A percentile compares a stretch with the other conserved stretches of the same genome.
These are phyloP conservation scores for Agrypnia vestita DNA, from an alignment of 1,140 invertebrate genomes.

Conservation along the genomic window DNA sequence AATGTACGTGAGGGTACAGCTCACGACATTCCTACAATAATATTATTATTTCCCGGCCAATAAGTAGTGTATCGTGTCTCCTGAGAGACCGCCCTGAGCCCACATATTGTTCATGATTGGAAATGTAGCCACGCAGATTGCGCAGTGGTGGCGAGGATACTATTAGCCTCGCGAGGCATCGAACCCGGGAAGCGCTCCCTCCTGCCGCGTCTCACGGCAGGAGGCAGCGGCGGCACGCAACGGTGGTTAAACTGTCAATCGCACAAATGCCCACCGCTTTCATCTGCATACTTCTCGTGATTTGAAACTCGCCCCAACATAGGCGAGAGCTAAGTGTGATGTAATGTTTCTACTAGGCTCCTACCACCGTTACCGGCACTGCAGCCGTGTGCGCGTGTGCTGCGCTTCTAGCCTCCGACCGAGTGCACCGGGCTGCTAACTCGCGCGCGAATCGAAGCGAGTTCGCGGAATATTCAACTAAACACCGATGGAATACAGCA, in stretches of 20 bases:
- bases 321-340: too few relatives aligned
- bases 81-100: slow-evolving; percentile 21
- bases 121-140: background rate
- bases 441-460: too few relatives aligned
- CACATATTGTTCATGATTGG: background rate
- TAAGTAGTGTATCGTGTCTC: slow-evolving; percentile 18
- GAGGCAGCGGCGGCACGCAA: slow-evolving; percentile 41
- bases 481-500: too few relatives aligned
- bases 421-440: too few relatives aligned
- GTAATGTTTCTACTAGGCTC: too few relatives aligned
- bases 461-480: too few relatives aligned
- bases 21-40: slow-evolving; percentile 13
- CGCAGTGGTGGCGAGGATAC: background rate
- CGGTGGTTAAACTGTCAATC: slow-evolving; percentile 58
- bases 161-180: slow-evolving; percentile 11
- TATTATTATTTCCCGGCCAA: background rate
- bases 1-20: background rate
- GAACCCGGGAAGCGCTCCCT: slow-evolving; percentile 15
- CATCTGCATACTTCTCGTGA: slow-evolving; percentile 9
- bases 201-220: background rate
- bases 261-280: slow-evolving; percentile 29
- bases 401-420: too few relatives aligned
- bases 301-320: slow-evolving; percentile 3
- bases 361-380: too few relatives aligned
- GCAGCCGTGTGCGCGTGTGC: too few relatives aligned